A percentile compares a stretch with the other conserved stretches of the same genome.
Conservation (phyloP, 2,113 vertebrate species). For the Ctenodactylus gundi region DNA sequence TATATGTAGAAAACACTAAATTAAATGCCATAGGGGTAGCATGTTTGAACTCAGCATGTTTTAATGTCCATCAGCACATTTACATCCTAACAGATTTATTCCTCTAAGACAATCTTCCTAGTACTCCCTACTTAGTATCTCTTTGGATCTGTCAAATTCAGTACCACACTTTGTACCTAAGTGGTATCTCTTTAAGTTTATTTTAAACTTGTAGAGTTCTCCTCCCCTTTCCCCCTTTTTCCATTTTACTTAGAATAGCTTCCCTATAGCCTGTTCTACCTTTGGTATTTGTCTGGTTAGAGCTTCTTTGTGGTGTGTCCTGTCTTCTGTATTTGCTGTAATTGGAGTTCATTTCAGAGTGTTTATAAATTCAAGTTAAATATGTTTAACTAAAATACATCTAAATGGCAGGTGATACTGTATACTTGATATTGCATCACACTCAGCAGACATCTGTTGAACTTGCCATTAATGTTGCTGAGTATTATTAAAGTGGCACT, state of each 20-base stretch:
- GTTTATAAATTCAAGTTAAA: not conserved
- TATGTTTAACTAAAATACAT: not conserved
- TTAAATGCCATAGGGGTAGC: not conserved
- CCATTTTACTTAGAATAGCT: not conserved
- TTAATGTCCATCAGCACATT: not conserved
- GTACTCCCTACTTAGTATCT: too few relatives aligned
- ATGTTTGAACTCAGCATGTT: not conserved
- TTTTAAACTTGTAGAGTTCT: not conserved
- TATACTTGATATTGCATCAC: not conserved
- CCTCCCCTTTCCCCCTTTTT: too few relatives aligned
- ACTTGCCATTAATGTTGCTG: not conserved
- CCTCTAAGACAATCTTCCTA: too few relatives aligned
- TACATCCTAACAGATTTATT: not conserved
- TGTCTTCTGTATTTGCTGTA: not conserved
- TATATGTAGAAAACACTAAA: not conserved
- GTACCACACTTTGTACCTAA: not conserved
- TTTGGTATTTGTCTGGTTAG: not conserved
- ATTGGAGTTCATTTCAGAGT: not conserved
- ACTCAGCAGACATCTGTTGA: not conserved
- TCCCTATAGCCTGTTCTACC: too few relatives aligned
- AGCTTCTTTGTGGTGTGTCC: not conserved
- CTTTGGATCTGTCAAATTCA: not conserved
- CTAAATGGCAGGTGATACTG: not conserved
- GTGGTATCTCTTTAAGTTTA: not conserved
- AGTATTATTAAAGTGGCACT: not conserved